Conservation (phyloP, 2,797 vertebrate species). For the Scomberomorus guttatus region DNA sequence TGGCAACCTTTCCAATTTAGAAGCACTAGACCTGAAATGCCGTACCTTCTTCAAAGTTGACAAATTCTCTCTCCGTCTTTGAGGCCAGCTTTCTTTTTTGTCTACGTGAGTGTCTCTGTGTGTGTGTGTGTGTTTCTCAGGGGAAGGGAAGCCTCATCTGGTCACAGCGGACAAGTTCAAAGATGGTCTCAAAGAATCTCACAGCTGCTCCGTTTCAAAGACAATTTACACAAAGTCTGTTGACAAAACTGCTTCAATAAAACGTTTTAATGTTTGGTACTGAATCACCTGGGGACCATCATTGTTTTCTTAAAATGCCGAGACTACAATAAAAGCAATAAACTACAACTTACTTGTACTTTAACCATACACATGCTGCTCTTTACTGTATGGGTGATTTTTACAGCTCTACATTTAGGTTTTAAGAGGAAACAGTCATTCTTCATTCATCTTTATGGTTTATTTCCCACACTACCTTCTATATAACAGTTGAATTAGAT, state of each 20-base stretch:
- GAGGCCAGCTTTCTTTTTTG: conserved; percentile 11
- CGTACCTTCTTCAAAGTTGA: conserved; percentile 51
- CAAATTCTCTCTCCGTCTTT: conserved; percentile 30
- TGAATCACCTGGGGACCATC: conserved; percentile 40
- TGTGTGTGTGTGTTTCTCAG: conserved; percentile 6
- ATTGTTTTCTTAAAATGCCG: neutral
- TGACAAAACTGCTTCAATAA: conserved; percentile 28
- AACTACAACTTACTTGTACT: neutral
- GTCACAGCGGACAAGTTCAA: conserved; percentile 47
- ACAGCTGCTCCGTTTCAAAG: conserved; percentile 47
- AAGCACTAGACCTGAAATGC: conserved; percentile 67
- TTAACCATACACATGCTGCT: neutral
- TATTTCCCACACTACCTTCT: neutral
- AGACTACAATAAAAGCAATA: neutral
- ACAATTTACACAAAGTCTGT: conserved; percentile 31
- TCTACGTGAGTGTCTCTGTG: conserved; percentile 18
- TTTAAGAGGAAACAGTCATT: too few relatives aligned
- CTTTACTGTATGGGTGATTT: neutral
- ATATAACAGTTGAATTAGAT: conserved; percentile 7
- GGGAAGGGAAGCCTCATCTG: conserved; percentile 53
- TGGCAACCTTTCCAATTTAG: conserved; percentile 65
- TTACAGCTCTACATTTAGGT: too few relatives aligned
- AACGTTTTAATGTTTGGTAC: neutral
- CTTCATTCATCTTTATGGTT: neutral
- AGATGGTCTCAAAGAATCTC: conserved; percentile 27